Evolutionary conservation across 2,113 vertebrate genomes (phyloP), one percentile per base, ranked within the genome.

Genomic region (Alaudala cheleensis): DNA sequence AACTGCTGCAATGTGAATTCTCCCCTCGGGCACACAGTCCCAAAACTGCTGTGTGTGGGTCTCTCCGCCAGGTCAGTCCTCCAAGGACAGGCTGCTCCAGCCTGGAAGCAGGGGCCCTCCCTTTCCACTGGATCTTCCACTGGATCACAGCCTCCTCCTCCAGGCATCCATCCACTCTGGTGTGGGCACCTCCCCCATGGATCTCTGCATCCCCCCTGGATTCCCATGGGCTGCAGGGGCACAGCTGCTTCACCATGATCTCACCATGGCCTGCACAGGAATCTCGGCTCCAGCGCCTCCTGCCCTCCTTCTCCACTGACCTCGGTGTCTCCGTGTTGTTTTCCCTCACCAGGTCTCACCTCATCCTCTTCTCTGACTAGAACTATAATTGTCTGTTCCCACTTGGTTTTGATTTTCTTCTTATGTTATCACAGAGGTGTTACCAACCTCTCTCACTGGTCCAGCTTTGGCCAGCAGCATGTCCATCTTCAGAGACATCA

Each of bases 121-220:
- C 10, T 37, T 37, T 37, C 37, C 37, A 37, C 37, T 37, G 37
- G 37, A 37, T 16, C 8, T 34, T 3, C 40, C 25, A 29, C 3
- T 1, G 40, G 53, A 2, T 57, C 33, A 28, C 40, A 73, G 33
- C 37, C 37, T 37, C 10, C 40, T 73, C 33, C 40, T 57, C 33
- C 40, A 44, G 51, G 39, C 29, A n/a, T n/a, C 29, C 50, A 24
- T 22, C 29, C 0, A 0, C 15, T 26, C 22, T 0, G 0, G 51
- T 3, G 1, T 22, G 53, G 25, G 19, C 14, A 34, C 54, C 33
- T 74, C 25, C 24, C 7, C 33, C 33, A 57, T 4, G 3, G 24
- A 7, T 37, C 37, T 37, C 37, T 37, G 37, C 37, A 37, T 37
- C 37, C 37, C 37, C 37, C 37, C 37, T 40, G 50, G 50, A 65